Evolutionary conservation across 2,888 invertebrate species (phyloP), one percentile per base, ranked within the genome.

Genomic region (Gnatocerus cornutus): DNA sequence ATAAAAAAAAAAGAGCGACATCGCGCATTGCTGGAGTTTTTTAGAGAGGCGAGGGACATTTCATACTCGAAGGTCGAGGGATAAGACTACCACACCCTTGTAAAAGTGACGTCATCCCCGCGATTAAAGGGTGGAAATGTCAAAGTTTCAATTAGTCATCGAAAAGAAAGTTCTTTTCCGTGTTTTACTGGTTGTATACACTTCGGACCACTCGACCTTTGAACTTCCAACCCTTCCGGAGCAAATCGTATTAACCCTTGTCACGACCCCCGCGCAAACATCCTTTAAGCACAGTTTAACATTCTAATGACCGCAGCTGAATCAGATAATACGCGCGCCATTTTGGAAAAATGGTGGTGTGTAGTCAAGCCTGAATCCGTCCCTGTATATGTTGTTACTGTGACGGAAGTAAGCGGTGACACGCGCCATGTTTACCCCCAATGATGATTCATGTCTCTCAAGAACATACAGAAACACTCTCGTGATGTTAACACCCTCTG

Each of bases 391-490:
- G 21, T 39, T 43, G 43, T 55, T 45, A 27, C n/a, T 43, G 41
- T 12, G 29, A 13, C 29, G 52, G 43, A 53, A 53, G 29, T 59
- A 27, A 14, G 30, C 52, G 6, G 12, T 27, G 65, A 65, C 65
- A 65, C 65, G 65, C 56, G 65, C 56, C 65, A 65, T 33, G 12
- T 45, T 56, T 13, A 45, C 46, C 10, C 62, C 50, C 13, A 14
- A 13, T 16, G 65, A 65, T 65, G 65, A 65, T 56, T 65, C 65
- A 65, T 48, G 14, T 46, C 16, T 10, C 16, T 16, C 16, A 39
- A 52, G 43, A 63, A 39, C 52, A 61, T 37, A 61, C 48, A 61
- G 61, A 61, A 61, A 61, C 48, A 61, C 48, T 46, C 46, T 61
- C 61, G 10, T 29, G 37, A 16, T 61, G 61, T 61, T 61, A 61